Evolutionary conservation across 2,888 invertebrate species (phyloP).

Genomic region (Mesopsocus fuscifrons): DNA sequence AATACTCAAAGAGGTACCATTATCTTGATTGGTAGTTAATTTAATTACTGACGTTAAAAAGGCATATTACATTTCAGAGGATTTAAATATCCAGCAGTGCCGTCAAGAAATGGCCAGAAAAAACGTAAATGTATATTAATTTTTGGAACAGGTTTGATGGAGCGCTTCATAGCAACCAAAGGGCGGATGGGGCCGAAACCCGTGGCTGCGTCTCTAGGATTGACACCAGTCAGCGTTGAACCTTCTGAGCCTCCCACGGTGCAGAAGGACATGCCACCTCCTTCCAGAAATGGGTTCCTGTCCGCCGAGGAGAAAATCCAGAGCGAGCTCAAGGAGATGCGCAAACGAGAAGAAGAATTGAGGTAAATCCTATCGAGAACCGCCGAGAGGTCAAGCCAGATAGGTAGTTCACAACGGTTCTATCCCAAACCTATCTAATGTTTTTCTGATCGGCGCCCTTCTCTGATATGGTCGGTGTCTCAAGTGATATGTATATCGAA

Average conservation of each 20-base stretch:
- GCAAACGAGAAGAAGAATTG: constrained; percentile 59
- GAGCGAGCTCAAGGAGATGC: constrained; percentile 68
- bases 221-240: constrained; percentile 20
- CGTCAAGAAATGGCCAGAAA: too few species aligned
- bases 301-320: constrained; percentile 80
- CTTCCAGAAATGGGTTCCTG: constrained; percentile 54
- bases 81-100: too few species aligned
- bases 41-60: too few species aligned
- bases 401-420: too few species aligned
- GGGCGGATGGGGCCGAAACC: constrained; percentile 38
- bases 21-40: constrained; percentile 12
- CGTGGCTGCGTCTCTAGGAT: constrained; percentile 19
- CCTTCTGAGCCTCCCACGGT: constrained; percentile 16
- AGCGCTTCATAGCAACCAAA: constrained; percentile 61
- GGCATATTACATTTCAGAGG: too few species aligned
- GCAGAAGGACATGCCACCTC: constrained; percentile 22
- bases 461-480: too few species aligned
- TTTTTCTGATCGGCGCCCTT: too few species aligned
- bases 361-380: constrained; percentile 28
- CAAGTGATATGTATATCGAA: too few species aligned
- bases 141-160: constrained; percentile 49
- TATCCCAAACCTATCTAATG: too few species aligned
- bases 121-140: too few species aligned
- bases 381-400: too few species aligned
- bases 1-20: too few species aligned